These are phyloP conservation scores for Periparus ater DNA, from an alignment of 2,797 vertebrate species.

Conservation along the genomic window DNA sequence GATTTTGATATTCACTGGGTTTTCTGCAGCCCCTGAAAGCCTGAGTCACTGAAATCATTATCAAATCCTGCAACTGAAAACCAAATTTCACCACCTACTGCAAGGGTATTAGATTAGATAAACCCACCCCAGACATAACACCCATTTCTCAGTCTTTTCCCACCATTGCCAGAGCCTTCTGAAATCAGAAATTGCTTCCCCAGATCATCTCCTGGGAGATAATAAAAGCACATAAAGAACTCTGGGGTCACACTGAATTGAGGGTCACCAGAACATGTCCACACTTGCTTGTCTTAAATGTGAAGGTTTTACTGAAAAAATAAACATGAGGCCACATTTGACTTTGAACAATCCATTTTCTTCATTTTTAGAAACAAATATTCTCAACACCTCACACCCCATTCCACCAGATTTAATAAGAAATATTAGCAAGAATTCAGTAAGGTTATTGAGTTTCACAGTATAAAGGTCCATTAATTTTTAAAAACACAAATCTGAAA, in stretches of 20 bases:
- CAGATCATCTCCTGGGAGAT: background rate
- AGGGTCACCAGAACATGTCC: background rate
- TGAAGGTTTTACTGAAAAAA: background rate
- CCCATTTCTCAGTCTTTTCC: background rate
- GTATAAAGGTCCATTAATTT: background rate
- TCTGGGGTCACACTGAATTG: background rate
- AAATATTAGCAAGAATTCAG: background rate
- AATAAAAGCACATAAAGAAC: background rate
- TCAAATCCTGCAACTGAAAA: background rate
- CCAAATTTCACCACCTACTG: background rate
- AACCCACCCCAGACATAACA: background rate
- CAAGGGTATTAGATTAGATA: background rate
- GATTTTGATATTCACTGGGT: background rate
- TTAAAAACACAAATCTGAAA: background rate
- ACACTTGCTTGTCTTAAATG: background rate
- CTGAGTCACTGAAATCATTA: conserved; percentile 1
- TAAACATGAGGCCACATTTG: background rate
- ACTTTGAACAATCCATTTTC: background rate
- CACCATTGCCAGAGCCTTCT: background rate
- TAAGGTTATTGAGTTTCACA: background rate
- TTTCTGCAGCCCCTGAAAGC: background rate
- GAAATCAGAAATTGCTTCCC: background rate
- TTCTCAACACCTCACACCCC: background rate
- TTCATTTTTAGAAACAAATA: background rate
- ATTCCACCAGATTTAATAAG: background rate